phyloP scores from a whole-genome alignment of 2,113 vertebrate genomes.

The Chaetodon trifascialis region DNA sequence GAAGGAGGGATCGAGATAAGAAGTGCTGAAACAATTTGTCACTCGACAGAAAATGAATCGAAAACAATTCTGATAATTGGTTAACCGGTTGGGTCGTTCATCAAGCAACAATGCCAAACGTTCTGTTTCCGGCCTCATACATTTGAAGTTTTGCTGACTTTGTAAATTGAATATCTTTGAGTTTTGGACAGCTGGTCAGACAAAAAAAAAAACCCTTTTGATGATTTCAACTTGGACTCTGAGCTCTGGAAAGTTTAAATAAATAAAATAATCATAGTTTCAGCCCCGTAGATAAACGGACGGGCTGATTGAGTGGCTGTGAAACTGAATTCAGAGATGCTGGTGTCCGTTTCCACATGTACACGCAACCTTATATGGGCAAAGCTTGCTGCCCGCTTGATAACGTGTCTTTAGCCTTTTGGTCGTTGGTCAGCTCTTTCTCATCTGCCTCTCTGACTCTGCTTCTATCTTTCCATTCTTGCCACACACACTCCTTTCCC shows the following conservation, averaged over 20 bases:
- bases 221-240: neutral
- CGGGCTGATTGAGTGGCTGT: neutral
- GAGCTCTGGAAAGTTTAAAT: too few relatives aligned
- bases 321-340: conserved; percentile 29
- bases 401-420: conserved; percentile 38
- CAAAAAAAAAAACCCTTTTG: too few relatives aligned
- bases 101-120: too few relatives aligned
- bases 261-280: neutral
- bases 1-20: conserved; percentile 10
- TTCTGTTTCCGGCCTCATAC: neutral
- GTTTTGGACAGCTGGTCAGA: too few relatives aligned
- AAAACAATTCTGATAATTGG: neutral
- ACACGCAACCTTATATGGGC: conserved; percentile 60
- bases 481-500: conserved; percentile 25
- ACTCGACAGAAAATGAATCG: neutral
- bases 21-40: neutral
- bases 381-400: conserved; percentile 31
- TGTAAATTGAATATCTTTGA: too few relatives aligned
- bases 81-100: neutral
- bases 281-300: neutral
- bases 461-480: conserved; percentile 24
- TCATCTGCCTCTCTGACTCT: conserved; percentile 23
- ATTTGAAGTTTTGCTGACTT: too few relatives aligned
- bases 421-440: conserved; percentile 49
- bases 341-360: conserved; percentile 7